Conservation (phyloP, 1,140 invertebrate species). For the Trichonephila clavata region DNA sequence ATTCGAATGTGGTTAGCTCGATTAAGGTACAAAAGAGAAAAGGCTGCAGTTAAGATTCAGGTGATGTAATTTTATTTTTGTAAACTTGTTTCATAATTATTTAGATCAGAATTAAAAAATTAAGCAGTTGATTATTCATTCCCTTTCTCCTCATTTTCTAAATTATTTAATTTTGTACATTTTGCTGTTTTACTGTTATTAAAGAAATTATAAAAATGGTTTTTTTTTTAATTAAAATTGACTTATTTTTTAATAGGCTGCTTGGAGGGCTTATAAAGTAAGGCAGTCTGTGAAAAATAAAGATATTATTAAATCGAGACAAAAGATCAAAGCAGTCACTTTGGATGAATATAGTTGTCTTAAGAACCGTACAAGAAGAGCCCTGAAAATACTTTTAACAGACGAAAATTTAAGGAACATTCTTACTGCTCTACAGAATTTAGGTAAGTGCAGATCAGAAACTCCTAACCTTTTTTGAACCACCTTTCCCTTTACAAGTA, state of each 20-base stretch:
- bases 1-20: slow-evolving; percentile 4
- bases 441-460: slow-evolving; percentile 53
- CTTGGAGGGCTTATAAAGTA: slow-evolving; percentile 57
- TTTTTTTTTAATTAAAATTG: not conserved
- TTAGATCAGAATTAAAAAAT: too few species aligned
- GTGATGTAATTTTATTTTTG: not conserved
- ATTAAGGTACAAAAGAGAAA: not conserved
- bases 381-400: slow-evolving; percentile 59
- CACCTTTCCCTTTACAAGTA: too few species aligned
- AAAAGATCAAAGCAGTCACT: slow-evolving; percentile 33
- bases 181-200: too few species aligned
- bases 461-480: too few species aligned
- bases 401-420: slow-evolving; percentile 56
- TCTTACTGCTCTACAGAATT: slow-evolving; percentile 63
- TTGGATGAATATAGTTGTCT: slow-evolving; percentile 51
- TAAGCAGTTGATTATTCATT: too few species aligned
- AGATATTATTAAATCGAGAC: slow-evolving; percentile 25
- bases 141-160: too few species aligned
- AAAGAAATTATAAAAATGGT: not conserved
- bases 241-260: slow-evolving; percentile 35
- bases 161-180: too few species aligned
- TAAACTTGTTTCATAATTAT: too few species aligned
- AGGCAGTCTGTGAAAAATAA: not conserved
- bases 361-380: slow-evolving; percentile 37
- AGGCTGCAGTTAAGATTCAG: slow-evolving; percentile 58